Evolutionary conservation across 2,888 invertebrate genomes (phyloP), one percentile per base, ranked within the genome.

Genomic region (Synanthedon formicaeformis): DNA sequence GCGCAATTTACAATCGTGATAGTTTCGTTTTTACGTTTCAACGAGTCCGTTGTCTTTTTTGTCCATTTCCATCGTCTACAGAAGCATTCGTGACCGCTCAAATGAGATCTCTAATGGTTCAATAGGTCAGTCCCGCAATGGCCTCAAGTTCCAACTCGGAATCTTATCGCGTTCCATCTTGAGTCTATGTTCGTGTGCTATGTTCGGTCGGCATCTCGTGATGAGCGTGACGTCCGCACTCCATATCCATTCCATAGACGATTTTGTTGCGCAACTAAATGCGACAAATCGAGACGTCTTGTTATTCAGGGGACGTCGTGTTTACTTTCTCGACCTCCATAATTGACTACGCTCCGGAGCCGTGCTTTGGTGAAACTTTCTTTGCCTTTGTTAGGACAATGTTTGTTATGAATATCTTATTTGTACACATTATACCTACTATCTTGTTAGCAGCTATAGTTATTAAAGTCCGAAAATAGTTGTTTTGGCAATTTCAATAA

Each of bases 11-110:
- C 66, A 68, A 68, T 75, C 76, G 73, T 75, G 80, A 81, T 82
- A 82, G 80, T 81, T 81, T 78, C 74, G 69, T 81, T 83, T 84
- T 84, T 76, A 80, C 80, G 84, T 78, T 72, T 73, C 73, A 78
- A 73, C 75, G 75, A 69, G 65, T 75, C 62, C 69, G 73, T 71
- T 77, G 75, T 71, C 71, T 72, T 10, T 34, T 34, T 78, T 67
- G 73, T 67, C 71, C 70, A 73, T 75, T 76, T 65, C 68, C 62
- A 69, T 71, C 71, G 70, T 66, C 63, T 72, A 72, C 75, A 71
- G 65, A 66, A 61, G 60, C 64, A 55, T 58, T 64, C 59, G 64
- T 61, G 69, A 66, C 79, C 77, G 75, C 67, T 63, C 53, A 54
- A 56, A 60, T 52, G 56, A 64, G 75, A 66, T 61, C 77, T 67